A percentile compares a stretch with the other conserved stretches of the same genome.
These are phyloP conservation scores for Globodera rostochiensis DNA, from an alignment of 1,140 invertebrate genomes.

Conservation along the genomic window DNA sequence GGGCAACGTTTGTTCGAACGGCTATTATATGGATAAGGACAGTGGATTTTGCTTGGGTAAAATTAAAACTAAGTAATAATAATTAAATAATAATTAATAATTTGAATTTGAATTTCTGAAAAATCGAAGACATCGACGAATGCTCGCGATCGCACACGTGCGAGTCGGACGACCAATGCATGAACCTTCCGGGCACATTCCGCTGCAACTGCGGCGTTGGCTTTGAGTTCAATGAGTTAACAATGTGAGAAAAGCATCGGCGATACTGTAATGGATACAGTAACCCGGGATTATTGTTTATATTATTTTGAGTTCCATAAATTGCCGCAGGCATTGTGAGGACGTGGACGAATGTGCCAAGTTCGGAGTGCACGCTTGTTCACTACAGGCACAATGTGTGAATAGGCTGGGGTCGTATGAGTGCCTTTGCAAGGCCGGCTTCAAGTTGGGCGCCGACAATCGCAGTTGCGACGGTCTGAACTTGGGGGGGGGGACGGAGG, in stretches of 20 bases:
- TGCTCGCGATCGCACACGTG: constrained; percentile 66
- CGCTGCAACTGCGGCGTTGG: constrained; percentile 69
- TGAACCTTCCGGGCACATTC: constrained; percentile 66
- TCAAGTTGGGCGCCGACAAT: constrained; percentile 57
- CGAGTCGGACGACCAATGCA: constrained; percentile 69
- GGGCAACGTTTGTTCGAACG: constrained; percentile 58
- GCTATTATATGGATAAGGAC: constrained; percentile 57
- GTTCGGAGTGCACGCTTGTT: constrained; percentile 62
- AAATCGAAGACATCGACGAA: constrained; percentile 54
- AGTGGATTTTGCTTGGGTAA: constrained; percentile 63
- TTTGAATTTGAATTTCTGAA: not conserved
- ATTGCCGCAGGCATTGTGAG: constrained; percentile 48
- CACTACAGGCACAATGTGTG: constrained; percentile 59
- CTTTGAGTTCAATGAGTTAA: constrained; percentile 66
- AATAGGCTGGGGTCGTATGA: constrained; percentile 65
- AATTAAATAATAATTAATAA: not conserved
- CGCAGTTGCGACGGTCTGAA: constrained; percentile 57
- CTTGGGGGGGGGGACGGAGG: no score
- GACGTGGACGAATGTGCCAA: constrained; percentile 64
- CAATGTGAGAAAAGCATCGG: constrained; percentile 6
- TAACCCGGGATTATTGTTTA: no score
- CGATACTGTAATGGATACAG: no score
- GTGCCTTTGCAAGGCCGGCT: constrained; percentile 69
- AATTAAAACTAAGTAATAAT: not conserved
- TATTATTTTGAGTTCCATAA: not conserved